Evolutionary conservation across 2,888 invertebrate genomes (phyloP), one percentile per base, ranked within the genome.

Genomic region (Carcina quercana): DNA sequence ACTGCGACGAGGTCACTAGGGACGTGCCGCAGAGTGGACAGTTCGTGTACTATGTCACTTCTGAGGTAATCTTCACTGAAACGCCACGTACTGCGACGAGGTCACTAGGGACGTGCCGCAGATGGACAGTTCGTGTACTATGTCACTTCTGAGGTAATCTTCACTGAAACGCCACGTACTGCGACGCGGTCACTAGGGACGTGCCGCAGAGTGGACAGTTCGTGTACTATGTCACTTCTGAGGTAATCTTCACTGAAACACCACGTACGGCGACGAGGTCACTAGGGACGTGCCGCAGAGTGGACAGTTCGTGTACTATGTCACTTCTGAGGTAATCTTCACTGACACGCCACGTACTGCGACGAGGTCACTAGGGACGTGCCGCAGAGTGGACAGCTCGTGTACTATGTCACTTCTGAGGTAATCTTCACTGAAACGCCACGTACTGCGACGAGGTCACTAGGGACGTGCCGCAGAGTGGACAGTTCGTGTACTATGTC

Each of bases 1-100:
- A 80, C 42, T 83, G 82, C 36, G 82, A 83, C 42, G 66, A 59
- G 2, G 38, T 75, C 6, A 58, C 56, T 2, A 45, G 68, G 14
- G 37, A 49, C 3, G 37, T 53, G 3, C 61, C 78, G 0, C 42
- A 49, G 1, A 39, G 48, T 12, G 45, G 52, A 1, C 68, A 70
- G 1, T 86, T 76, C 37, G 49, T 83, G 0, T 45, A 76, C 5
- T 72, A 68, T 32, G 53, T 59, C 3, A 58, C 71, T 1, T 62
- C 59, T 26, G 35, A 55, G 48, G 57, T 56, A 31, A 35, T n/a
- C 4, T 29, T 1, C 7, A 20, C 20, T 3, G 20, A 34, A 59
- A 68, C 38, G 46, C 50, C 3, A 53, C 53, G 0, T 66, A 68
- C 34, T 72, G 67, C 37, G 70, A 71, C 33, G 58, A 50, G 6